Conservation (phyloP, 2,888 invertebrate genomes). For the Diarsia rubi region DNA sequence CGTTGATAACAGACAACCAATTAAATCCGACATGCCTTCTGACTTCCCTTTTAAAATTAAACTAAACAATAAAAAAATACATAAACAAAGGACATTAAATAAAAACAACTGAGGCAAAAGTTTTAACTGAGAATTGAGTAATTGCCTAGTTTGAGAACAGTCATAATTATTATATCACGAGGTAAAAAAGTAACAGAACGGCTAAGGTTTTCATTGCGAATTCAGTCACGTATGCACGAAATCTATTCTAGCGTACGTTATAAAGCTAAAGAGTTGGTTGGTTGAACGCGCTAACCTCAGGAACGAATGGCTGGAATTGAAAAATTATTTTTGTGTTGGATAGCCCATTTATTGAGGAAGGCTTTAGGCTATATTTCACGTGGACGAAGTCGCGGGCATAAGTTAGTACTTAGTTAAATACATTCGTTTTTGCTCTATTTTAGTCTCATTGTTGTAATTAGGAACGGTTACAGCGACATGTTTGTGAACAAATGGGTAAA, state of each 20-base stretch:
- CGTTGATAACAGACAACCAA: not conserved
- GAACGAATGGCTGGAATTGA: no score
- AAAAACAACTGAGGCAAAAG: not conserved
- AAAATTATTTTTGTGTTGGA: no score
- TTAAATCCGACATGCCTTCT: not conserved
- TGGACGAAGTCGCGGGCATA: no score
- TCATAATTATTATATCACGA: not conserved
- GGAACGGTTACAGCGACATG: not conserved
- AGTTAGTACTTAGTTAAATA: no score
- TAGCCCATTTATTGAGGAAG: no score
- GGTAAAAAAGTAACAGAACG: not conserved
- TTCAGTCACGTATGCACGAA: not conserved
- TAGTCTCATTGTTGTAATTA: not conserved
- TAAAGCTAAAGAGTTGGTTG: no score
- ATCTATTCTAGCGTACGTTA: no score
- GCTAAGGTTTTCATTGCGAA: not conserved
- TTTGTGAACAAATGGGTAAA: no score
- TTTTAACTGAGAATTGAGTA: not conserved
- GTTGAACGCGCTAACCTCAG: no score
- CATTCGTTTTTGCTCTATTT: not conserved
- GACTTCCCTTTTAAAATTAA: not conserved
- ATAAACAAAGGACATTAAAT: not conserved
- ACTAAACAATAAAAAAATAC: not conserved
- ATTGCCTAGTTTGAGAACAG: not conserved
- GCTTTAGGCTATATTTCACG: no score